Base-by-base conservation (phyloP, 2,888 invertebrate species). In the Euphydryas editha region DNA sequence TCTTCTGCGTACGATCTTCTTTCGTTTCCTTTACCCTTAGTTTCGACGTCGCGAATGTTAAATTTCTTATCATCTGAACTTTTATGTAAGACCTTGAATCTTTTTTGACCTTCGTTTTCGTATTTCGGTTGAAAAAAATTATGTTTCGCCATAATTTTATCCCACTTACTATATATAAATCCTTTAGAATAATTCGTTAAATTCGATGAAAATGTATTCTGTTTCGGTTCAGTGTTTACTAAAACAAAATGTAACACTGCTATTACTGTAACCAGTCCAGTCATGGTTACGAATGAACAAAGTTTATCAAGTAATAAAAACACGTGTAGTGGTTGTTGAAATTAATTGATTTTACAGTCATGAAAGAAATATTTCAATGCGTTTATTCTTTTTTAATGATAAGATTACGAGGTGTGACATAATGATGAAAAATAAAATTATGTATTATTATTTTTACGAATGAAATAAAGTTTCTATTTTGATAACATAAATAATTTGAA, bases 81-180 rank as follows among this genome's bases (percentile, higher is more conserved):
- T 20, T 74, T 64, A 0, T 69, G 60, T 6, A 78, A 54, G 0
- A 78, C 62, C 46, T 70, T 69, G 54, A 75, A 81, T 57, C 81
- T 73, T 36, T 76, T 77, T 20, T 80, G 76, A 0, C 76, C 77
- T 20, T 67, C 44, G 51, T 74, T 74, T 61, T 81, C 81, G 49
- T 68, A 77, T n/a, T 6, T 44, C 6, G 76, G 74, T n/a, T 63
- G 20, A 46, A 74, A 54, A 2, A 75, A 69, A 13, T 68, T 65
- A 21, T 66, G 67, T 11, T 62, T 65, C 13, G 46, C 42, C 18
- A 68, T 47, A 36, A 67, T 47, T 44, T 61, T 54, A 36, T 61
- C 65, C 1, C 36, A 13, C 58, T 47, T 42, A 24, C 57, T 57
- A 10, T 10, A 2, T 17, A 36, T 8, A 17, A 17, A 54, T 10